A percentile compares a stretch with the other conserved stretches of the same genome.
These are phyloP conservation scores for Brachionus koreanus DNA, from an alignment of 1,140 invertebrate genomes.

Conservation along the genomic window DNA sequence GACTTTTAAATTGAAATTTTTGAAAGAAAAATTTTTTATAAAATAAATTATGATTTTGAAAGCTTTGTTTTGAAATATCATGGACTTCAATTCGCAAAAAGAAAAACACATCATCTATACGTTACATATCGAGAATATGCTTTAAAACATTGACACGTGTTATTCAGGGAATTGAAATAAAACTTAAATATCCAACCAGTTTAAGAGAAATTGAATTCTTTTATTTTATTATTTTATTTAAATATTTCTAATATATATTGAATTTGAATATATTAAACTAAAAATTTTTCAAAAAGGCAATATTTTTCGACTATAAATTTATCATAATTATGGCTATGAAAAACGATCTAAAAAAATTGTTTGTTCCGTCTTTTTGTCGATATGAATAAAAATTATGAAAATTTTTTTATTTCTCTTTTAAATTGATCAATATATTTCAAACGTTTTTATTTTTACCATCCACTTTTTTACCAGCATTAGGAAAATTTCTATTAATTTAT, in stretches of 20 bases:
- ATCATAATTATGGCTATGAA: too few species aligned
- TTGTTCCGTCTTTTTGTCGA: too few species aligned
- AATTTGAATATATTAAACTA: neutral
- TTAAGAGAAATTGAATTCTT: neutral
- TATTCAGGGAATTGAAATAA: neutral
- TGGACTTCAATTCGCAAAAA: neutral
- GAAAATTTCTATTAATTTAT: too few species aligned
- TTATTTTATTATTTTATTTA: neutral
- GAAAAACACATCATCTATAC: neutral
- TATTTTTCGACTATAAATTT: too few species aligned
- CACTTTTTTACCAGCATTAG: too few species aligned
- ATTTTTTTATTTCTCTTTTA: too few species aligned
- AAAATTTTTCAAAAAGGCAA: too few species aligned
- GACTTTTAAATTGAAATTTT: neutral
- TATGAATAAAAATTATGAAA: too few species aligned
- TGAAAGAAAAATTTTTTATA: neutral
- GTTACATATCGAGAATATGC: neutral
- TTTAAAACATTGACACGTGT: neutral
- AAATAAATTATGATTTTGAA: slow-evolving; percentile 37
- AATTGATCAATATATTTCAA: neutral
- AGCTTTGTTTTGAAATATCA: slow-evolving; percentile 14
- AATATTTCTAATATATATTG: neutral
- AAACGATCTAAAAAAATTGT: too few species aligned
- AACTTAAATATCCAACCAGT: neutral
- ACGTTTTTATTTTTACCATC: neutral